Evolutionary conservation across 1,140 invertebrate genomes (phyloP).

Genomic region (Drosophila simulans): DNA sequence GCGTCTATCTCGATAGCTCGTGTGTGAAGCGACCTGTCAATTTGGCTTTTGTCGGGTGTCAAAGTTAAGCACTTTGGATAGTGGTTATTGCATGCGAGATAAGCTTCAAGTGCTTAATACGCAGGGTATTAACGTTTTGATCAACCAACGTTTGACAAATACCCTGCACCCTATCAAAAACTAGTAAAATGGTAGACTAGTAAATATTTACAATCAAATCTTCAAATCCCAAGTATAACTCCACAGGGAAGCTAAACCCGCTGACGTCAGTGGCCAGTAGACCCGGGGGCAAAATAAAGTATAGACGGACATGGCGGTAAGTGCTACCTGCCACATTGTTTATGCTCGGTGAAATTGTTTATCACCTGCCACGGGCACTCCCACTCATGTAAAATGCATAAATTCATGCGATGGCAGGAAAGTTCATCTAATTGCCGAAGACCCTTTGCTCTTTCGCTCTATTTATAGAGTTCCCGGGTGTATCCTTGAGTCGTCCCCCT

Average conservation of each 20-base stretch:
- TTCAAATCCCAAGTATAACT: too few relatives aligned
- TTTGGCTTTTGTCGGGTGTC: slow-evolving; percentile 53
- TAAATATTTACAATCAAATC: too few relatives aligned
- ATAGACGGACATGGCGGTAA: slow-evolving; percentile 1
- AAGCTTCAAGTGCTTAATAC: slow-evolving; percentile 24
- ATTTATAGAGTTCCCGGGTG: slow-evolving; percentile 51
- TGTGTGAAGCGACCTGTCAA: slow-evolving; percentile 51
- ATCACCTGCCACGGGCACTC: slow-evolving; percentile 43
- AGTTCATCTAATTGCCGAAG: slow-evolving; percentile 63
- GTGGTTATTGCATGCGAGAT: slow-evolving; percentile 40
- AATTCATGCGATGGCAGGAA: slow-evolving; percentile 40
- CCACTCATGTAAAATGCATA: slow-evolving; percentile 71
- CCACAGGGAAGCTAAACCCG: neutral
- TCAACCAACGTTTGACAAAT: slow-evolving; percentile 9
- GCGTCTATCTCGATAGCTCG: slow-evolving; percentile 8
- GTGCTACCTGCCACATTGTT: slow-evolving; percentile 49
- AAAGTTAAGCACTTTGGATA: slow-evolving; percentile 51
- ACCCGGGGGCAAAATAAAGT: slow-evolving; percentile 9
- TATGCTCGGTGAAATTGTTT: slow-evolving; percentile 65
- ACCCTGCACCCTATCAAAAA: neutral
- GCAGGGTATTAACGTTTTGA: neutral
- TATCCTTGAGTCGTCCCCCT: slow-evolving; percentile 11
- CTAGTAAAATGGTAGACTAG: too few relatives aligned
- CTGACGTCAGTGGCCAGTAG: slow-evolving; percentile 32
- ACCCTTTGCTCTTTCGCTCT: slow-evolving; percentile 38